Evolutionary conservation across 2,113 vertebrate species (phyloP).

Genomic region (Tragulus kanchil): DNA sequence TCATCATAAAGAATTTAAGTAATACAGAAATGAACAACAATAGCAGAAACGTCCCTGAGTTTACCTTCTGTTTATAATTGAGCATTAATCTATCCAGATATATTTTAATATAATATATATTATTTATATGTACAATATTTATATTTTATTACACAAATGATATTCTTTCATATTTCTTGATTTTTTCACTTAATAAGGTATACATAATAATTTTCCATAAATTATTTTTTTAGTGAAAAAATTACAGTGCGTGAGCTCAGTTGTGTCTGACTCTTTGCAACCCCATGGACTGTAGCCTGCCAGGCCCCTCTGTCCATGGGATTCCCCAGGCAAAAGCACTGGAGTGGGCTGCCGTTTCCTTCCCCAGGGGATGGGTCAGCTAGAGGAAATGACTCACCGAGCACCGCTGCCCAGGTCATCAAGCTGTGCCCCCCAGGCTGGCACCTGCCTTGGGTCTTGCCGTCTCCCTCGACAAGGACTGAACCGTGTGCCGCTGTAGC

Average conservation of each 20-base stretch:
- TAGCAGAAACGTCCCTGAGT: not conserved
- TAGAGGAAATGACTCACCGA: fast-evolving
- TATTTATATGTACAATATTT: not conserved
- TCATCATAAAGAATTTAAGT: not conserved
- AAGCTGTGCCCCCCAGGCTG: not conserved
- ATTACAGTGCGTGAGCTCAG: not conserved
- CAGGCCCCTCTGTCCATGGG: not conserved
- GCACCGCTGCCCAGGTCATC: not conserved
- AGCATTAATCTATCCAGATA: not conserved
- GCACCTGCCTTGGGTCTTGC: not conserved
- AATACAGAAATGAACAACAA: not conserved
- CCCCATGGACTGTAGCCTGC: not conserved
- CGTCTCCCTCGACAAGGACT: not conserved
- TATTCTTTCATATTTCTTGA: not conserved
- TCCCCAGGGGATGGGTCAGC: not conserved
- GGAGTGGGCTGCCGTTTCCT: not conserved
- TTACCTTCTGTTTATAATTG: not conserved
- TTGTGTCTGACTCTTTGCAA: not conserved
- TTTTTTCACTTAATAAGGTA: not conserved
- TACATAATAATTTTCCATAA: not conserved
- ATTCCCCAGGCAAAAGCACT: not conserved
- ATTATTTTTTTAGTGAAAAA: not conserved
- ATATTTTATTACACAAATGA: not conserved
- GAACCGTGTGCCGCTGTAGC: not conserved
- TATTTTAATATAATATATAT: not conserved